Evolutionary conservation across 1,140 invertebrate genomes (phyloP), one percentile per base, ranked within the genome.

Genomic region (Drosophila miranda): DNA sequence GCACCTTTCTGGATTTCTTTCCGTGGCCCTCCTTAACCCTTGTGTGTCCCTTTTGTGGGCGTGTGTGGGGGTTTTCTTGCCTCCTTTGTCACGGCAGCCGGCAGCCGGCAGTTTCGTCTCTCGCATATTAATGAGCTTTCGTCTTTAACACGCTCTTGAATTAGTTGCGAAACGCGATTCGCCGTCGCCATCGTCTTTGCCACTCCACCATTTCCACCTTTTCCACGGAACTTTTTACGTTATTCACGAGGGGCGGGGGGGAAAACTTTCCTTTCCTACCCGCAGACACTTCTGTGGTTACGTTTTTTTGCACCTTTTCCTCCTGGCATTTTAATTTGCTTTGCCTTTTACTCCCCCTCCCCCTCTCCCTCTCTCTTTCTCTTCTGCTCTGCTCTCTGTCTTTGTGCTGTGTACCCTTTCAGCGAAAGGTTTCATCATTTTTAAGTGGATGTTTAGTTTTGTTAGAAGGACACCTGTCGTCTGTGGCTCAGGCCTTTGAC

Each of bases 81-180:
- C 34, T 1, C 34, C 43, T 66, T 68, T 68, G 62, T 68, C 64
- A 67, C 43, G 9, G 26, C 14, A 14, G 26, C 28, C 43, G 9
- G 26, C 14, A 14, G 26, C 28, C 28, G 14, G 13, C n/a, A 28
- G 14, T 16, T 38, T 38, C 19, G 50, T 48, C 53, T 52, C 16
- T 30, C 52, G 75, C 79, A 78, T 78, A 83, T 84, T 84, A 83
- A 83, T 83, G 79, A 83, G 79, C 60, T 44, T 34, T 75, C 74
- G 79, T 78, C 74, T 73, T 82, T 83, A 83, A 83, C 79, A 83
- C 79, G 79, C 79, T 82, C 77, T 84, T 83, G 79, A 83, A 83
- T 83, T 82, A 82, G 79, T 82, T 81, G 73, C 55, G 73, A 81
- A 59, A 46, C 69, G 69, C 50, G 61, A 66, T 41, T 68, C 30